A percentile compares a stretch with the other conserved stretches of the same genome.
These are phyloP conservation scores for Nibea albiflora DNA, from an alignment of 2,113 vertebrate genomes.

Conservation along the genomic window DNA sequence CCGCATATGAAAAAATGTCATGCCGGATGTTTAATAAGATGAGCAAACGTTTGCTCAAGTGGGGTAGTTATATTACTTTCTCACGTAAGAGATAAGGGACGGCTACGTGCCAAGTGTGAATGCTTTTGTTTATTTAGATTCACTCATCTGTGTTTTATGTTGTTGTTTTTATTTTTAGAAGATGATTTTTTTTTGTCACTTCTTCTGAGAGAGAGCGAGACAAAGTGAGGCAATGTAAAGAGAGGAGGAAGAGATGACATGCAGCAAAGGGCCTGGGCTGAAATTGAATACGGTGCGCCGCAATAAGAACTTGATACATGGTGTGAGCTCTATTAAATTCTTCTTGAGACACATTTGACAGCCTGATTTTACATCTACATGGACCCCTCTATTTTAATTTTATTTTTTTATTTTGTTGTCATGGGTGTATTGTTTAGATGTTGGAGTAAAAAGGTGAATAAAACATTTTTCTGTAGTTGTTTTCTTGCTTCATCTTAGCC, in stretches of 20 bases:
- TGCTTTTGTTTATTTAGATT: constrained; percentile 12
- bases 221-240: too few species aligned
- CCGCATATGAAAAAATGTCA: background rate
- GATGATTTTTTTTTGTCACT: too few species aligned
- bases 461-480: background rate
- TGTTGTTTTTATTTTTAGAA: background rate
- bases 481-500: background rate
- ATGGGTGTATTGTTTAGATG: constrained; percentile 13
- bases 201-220: too few species aligned
- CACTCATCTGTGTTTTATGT: background rate
- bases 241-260: too few species aligned
- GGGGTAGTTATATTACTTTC: background rate
- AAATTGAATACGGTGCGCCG: too few species aligned
- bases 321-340: background rate
- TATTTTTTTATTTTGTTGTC: constrained; percentile 1
- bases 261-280: too few species aligned
- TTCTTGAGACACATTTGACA: background rate
- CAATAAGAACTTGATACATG: too few species aligned
- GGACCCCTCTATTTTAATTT: constrained; percentile 10
- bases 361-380: background rate
- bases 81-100: constrained; percentile 7
- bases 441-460: background rate
- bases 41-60: constrained; percentile 18
- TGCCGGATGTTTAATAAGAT: constrained; percentile 37
- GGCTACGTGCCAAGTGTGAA: constrained; percentile 8